phyloP scores from a whole-genome alignment of 2,797 vertebrate genomes.

The Neopelma chrysocephalum region DNA sequence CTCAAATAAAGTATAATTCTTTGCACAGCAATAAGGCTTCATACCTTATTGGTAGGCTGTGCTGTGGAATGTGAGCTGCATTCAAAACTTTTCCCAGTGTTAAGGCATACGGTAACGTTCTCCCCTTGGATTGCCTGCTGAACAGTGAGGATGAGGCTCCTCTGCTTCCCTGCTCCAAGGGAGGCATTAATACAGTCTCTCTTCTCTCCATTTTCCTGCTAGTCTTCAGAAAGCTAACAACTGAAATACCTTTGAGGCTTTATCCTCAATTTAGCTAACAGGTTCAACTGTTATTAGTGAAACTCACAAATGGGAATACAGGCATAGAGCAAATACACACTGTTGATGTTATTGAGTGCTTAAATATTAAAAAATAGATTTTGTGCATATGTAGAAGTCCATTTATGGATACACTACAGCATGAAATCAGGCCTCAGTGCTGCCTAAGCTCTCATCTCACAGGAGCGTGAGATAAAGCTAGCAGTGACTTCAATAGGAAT shows the following conservation, averaged over 20 bases:
- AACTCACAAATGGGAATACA: slow-evolving; percentile 24
- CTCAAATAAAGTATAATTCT: not conserved
- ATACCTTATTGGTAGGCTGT: not conserved
- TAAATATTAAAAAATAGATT: slow-evolving; percentile 28
- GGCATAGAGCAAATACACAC: not conserved
- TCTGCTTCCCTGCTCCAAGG: not conserved
- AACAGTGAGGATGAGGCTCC: not conserved
- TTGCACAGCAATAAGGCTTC: not conserved
- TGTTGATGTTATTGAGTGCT: slow-evolving; percentile 1
- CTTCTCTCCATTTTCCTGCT: not conserved
- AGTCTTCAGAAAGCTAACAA: not conserved
- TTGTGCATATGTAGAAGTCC: not conserved
- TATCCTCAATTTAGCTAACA: slow-evolving; percentile 22
- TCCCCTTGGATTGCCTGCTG: not conserved
- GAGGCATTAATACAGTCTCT: not conserved
- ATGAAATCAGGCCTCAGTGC: not conserved
- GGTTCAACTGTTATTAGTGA: slow-evolving; percentile 14
- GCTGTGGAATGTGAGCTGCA: not conserved
- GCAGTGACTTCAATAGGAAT: not conserved
- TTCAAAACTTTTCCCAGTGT: not conserved
- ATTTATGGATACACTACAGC: not conserved
- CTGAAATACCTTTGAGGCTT: slow-evolving; percentile 34
- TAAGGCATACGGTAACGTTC: not conserved
- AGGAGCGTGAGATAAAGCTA: not conserved
- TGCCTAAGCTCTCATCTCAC: not conserved